Base-by-base conservation (phyloP, 2,113 vertebrate genomes). In the Sus scrofa region DNA sequence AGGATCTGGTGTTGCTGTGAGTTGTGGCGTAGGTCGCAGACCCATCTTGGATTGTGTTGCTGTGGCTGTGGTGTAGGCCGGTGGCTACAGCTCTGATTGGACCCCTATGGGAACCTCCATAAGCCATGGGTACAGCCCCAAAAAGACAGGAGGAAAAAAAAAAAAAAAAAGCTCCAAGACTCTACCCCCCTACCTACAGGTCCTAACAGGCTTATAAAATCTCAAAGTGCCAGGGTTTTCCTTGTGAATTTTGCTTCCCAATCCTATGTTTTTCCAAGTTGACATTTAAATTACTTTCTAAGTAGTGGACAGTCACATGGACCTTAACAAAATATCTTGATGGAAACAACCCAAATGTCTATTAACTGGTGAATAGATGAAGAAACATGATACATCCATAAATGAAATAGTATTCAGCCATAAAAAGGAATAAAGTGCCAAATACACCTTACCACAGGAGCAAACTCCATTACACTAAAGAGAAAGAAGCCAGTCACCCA, bases 241-340 rank as follows among this genome's bases (percentile, higher is more conserved):
- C 75, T 94, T 63, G 37, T 75, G 56, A 84, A 85, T 22, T 94
- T 44, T 81, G 52, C 83, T 92, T 95, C 37, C 62, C 63, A 89
- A 44, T 3, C 20, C 50, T 73, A 3, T 56, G 52, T 86, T 87
- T 96, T 90, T 56, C 39, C 68, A 91, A 91, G 37, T 4, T 95
- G 68, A 60, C 62, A 73, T 89, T 87, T 86, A 91, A 92, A 65
- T 86, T 22, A 89, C 7, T 54, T 83, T 70, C 68, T 71, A 63
- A 44, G 85, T 63, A 58, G 6, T 14, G 84, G 56, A 27, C 12
- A 85, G 67, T 62, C 85, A 78, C 44, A 37, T 83, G 34, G 16
- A 19, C 56, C 60, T 56, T 82, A 67, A 79, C 86, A 87, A 86
- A 89, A 62, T 16, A 79, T 5, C n/a, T 92, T 34, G n/a, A 19